Evolutionary conservation across 2,797 vertebrate species (phyloP), one percentile per base, ranked within the genome.

Genomic region (Melopsittacus undulatus): DNA sequence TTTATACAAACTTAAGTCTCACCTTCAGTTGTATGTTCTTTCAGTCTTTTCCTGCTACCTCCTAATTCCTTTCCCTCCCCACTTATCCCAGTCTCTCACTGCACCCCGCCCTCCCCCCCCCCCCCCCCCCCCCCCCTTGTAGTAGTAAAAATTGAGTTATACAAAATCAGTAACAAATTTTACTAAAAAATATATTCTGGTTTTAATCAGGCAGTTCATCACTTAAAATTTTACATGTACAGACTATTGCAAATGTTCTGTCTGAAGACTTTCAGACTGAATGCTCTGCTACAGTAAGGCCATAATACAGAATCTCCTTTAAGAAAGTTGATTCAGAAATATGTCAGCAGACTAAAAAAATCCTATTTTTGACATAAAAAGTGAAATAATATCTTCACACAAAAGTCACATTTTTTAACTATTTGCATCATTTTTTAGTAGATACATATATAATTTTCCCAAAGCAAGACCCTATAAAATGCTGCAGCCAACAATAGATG

Each of bases 41-140:
- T 30, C 30, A 40, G 23, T 26, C 24, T 79, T 78, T 43, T 69
- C 67, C 57, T 78, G 49, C 20, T 54, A 66, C 11, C 9, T 7
- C 8, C 17, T 42, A 64, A 70, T 64, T 88, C 46, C 34, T n/a
- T 75, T 66, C 46, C 21, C 9, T 61, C 5, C 7, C 9, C 19
- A 13, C 4, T 57, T 16, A 23, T 34, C 34, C 54, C n/a, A 57
- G 56, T 13, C 54, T n/a, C 34, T 16, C 34, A 5, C n/a, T n/a
- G n/a, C n/a, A n/a, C n/a, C n/a, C n/a, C n/a, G n/a, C n/a, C n/a
- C n/a, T n/a, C n/a, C n/a, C n/a, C n/a, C n/a, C n/a, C n/a, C n/a
- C n/a, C n/a, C n/a, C n/a, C 34, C 3, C 5, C 5, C 3, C 4
- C 10, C 1, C 12, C 8, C 8, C 11, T 2, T 9, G 13, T 7